Evolutionary conservation across 2,797 vertebrate genomes (phyloP), one percentile per base, ranked within the genome.

Genomic region (Furcifer pardalis): DNA sequence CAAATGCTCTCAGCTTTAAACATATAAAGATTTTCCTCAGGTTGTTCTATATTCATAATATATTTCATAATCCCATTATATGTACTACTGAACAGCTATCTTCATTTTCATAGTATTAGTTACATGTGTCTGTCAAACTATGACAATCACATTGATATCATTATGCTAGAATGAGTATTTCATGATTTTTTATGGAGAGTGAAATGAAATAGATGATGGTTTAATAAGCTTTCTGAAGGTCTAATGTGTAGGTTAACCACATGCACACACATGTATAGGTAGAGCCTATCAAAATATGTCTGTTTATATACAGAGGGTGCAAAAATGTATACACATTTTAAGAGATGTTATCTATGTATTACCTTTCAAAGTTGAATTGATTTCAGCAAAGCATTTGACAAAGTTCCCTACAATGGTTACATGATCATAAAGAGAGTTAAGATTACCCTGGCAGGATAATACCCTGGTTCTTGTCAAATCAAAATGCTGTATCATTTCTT

Each of bases 101-200:
- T 88, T 86, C 37, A 40, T 86, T 81, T 44, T 83, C 44, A 86
- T 86, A 30, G 62, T 63, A 84, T 84, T 84, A 79, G 68, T 82
- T 63, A 81, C 84, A 40, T 37, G 2, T 63, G 7, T 79, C 3
- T 81, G 44, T 42, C 56, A 81, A 86, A 69, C 52, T 25, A 0
- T 85, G 35, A 9, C 30, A 23, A 1, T 32, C 17, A 81, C 60
- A 49, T 81, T 74, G 63, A n/a, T 63, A 77, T 71, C 79, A 40
- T 77, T 91, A 46, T 87, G 85, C 80, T 82, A 71, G 35, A 87
- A 7, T 37, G 5, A 65, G 1, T 69, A 9, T 27, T 87, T 91
- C 84, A 40, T 77, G 60, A 88, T 77, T 59, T 56, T 84, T 81
- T 73, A 81, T 77, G 79, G 37, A 73, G 44, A 84, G 72, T 37